phyloP scores from a whole-genome alignment of 2,888 invertebrate species.

The Eristalis tenax region DNA sequence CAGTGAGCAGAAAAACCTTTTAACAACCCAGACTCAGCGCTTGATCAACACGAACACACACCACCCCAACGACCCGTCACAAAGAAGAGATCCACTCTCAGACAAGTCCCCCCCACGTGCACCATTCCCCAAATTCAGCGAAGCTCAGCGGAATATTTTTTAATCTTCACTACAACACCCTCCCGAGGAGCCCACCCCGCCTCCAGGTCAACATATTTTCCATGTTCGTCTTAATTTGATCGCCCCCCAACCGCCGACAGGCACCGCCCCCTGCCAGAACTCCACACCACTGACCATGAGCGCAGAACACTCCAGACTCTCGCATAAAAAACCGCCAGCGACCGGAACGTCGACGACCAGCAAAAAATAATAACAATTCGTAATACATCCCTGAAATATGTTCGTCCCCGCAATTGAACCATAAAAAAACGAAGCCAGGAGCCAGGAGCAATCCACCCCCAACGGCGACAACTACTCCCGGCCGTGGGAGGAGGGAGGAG shows the following conservation, averaged over 20 bases:
- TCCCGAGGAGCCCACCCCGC: background rate
- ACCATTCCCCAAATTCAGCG: constrained; percentile 7
- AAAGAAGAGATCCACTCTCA: background rate
- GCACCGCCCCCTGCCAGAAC: constrained; percentile 58
- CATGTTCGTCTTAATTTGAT: constrained; percentile 66
- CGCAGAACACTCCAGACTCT: constrained; percentile 26
- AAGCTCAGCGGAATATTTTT: constrained; percentile 52
- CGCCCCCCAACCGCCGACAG: constrained; percentile 34
- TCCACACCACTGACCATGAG: constrained; percentile 50
- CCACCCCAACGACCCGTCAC: constrained; percentile 10
- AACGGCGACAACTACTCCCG: constrained; percentile 42
- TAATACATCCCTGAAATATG: constrained; percentile 68
- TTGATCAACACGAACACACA: background rate
- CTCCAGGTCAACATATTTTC: constrained; percentile 58
- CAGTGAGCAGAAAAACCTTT: background rate
- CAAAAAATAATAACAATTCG: constrained; percentile 57
- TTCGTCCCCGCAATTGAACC: constrained; percentile 71
- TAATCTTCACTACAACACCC: constrained; percentile 31
- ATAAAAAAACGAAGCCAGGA: constrained; percentile 42
- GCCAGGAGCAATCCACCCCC: constrained; percentile 66
- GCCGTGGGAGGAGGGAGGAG: background rate
- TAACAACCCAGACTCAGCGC: background rate
- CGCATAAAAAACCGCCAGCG: constrained; percentile 18
- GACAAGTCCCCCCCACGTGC: background rate
- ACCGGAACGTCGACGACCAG: constrained; percentile 5